Percentiles rank a stretch among this genome's conserved stretches.
phyloP scores from a whole-genome alignment of 2,113 vertebrate genomes.

The Pyxicephalus adspersus region DNA sequence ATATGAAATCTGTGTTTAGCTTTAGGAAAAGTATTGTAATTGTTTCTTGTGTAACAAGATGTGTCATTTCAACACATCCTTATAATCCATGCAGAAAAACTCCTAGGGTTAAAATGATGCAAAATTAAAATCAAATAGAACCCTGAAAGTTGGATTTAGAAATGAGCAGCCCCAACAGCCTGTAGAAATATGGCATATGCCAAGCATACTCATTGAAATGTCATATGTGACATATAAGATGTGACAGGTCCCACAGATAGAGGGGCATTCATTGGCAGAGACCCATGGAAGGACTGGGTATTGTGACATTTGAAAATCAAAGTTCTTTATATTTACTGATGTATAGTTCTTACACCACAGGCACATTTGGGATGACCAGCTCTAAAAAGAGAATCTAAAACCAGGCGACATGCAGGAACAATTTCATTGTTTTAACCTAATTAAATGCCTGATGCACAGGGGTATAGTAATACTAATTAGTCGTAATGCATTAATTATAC shows the following conservation, averaged over 20 bases:
- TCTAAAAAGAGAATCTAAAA: neutral
- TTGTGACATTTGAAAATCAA: constrained; percentile 18
- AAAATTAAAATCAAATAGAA: constrained; percentile 17
- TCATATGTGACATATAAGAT: constrained; percentile 40
- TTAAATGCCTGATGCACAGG: constrained; percentile 42
- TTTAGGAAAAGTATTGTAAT: constrained; percentile 38
- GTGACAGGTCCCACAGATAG: constrained; percentile 26
- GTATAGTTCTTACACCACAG: neutral
- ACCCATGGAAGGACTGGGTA: constrained; percentile 3
- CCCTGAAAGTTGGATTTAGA: constrained; percentile 22
- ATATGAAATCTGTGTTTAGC: constrained; percentile 25
- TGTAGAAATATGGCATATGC: constrained; percentile 35
- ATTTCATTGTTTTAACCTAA: constrained; percentile 48
- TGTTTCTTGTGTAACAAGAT: constrained; percentile 35
- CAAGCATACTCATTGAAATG: constrained; percentile 36
- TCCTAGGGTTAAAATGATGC: constrained; percentile 43
- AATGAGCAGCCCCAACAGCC: constrained; percentile 35
- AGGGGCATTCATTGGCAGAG: constrained; percentile 10
- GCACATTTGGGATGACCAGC: constrained; percentile 12
- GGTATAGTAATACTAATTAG: constrained; percentile 46
- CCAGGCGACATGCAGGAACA: constrained; percentile 33
- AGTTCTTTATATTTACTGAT: neutral
- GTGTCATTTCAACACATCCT: constrained; percentile 45
- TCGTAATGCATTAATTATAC: constrained; percentile 43
- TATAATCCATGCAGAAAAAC: constrained; percentile 39